Evolutionary conservation across 1,140 invertebrate genomes (phyloP).

Genomic region (Harpegnathos saltator): DNA sequence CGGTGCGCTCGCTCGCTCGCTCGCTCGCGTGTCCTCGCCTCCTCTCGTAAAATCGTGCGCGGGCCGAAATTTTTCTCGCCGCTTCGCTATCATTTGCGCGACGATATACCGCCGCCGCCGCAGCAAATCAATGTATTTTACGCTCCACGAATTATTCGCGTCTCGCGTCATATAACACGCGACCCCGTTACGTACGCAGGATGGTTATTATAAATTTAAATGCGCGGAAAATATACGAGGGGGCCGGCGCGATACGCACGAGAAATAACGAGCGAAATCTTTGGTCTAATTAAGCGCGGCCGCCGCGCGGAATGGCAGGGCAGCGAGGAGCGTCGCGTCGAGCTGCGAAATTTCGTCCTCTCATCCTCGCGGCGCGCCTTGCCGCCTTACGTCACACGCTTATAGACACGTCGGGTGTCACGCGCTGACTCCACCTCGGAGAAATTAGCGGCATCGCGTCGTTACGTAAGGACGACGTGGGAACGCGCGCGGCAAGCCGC

Average conservation of each 20-base stretch:
- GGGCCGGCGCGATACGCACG: too few relatives aligned
- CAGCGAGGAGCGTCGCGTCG: too few relatives aligned
- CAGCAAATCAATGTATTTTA: conserved; percentile 21
- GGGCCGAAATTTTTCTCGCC: conserved; percentile 33
- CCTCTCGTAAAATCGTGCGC: conserved; percentile 32
- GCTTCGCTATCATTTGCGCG: conserved; percentile 18
- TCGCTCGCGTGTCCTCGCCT: conserved; percentile 57
- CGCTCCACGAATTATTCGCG: conserved; percentile 16
- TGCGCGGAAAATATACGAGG: too few relatives aligned
- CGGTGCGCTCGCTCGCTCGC: too few relatives aligned
- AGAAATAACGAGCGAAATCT: conserved; percentile 8
- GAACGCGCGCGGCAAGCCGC: conserved; percentile 39
- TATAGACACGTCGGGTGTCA: too few relatives aligned
- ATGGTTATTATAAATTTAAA: too few relatives aligned
- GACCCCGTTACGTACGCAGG: too few relatives aligned
- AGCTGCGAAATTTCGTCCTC: too few relatives aligned
- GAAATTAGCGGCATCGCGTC: conserved; percentile 45
- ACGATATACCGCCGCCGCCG: background rate
- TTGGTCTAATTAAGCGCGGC: background rate
- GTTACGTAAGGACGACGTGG: conserved; percentile 58
- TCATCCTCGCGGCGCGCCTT: too few relatives aligned
- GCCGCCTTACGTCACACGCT: too few relatives aligned
- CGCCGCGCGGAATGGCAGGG: too few relatives aligned
- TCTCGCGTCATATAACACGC: too few relatives aligned
- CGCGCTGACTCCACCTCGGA: conserved; percentile 41